These are phyloP conservation scores for Coecobrya sp. DNA, from an alignment of 2,888 invertebrate genomes.

Conservation along the genomic window DNA sequence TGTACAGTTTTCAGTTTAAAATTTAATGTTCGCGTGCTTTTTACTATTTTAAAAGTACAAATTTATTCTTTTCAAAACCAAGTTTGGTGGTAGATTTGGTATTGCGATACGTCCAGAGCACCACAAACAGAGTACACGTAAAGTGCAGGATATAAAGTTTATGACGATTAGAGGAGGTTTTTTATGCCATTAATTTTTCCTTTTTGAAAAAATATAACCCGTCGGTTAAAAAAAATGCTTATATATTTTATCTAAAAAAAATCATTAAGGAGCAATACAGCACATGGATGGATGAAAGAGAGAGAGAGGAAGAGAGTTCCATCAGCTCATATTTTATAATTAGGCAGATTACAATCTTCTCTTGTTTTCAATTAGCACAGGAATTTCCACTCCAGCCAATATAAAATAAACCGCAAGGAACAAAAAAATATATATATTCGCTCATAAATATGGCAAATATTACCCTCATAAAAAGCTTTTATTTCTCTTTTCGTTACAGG, in stretches of 20 bases:
- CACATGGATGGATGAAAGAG: neutral
- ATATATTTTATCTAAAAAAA: constrained; percentile 13
- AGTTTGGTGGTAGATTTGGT: constrained; percentile 21
- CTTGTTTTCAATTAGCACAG: constrained; percentile 72
- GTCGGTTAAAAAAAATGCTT: neutral
- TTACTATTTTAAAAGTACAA: neutral
- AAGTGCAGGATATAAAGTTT: constrained; percentile 7
- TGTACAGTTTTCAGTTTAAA: constrained; percentile 26
- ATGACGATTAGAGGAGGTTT: constrained; percentile 24
- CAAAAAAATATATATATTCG: neutral
- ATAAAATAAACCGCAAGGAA: neutral
- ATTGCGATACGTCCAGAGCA: neutral
- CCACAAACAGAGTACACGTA: neutral
- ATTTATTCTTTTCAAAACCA: constrained; percentile 29
- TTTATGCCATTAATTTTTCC: constrained; percentile 47
- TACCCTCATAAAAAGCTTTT: constrained; percentile 6
- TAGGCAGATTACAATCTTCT: constrained; percentile 67
- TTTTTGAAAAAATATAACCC: neutral
- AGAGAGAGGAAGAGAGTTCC: neutral
- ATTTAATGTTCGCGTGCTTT: constrained; percentile 28
- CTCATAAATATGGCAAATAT: neutral
- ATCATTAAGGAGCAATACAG: constrained; percentile 44
- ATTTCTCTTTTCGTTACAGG: neutral
- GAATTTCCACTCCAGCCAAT: constrained; percentile 68
- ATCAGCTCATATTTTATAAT: constrained; percentile 74